These are phyloP conservation scores for Campopleginae sp. DNA, from an alignment of 2,888 invertebrate species.

Conservation along the genomic window DNA sequence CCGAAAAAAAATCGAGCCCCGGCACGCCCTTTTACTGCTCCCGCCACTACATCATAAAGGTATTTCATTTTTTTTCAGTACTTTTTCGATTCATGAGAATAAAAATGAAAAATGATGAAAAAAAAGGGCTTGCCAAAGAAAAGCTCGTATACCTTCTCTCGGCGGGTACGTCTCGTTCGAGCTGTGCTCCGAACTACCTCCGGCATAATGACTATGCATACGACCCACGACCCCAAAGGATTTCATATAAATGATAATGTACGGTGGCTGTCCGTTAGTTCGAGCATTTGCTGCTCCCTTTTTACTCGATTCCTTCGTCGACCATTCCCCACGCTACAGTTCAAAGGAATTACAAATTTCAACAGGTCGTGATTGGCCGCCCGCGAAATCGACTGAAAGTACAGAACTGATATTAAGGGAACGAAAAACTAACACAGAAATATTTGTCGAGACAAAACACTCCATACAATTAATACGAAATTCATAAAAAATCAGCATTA, in stretches of 20 bases:
- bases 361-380: conserved; percentile 76
- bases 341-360: conserved; percentile 83
- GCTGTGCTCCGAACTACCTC: conserved; percentile 42
- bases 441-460: neutral
- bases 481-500: neutral
- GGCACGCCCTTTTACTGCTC: neutral
- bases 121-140: conserved; percentile 31
- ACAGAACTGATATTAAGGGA: neutral
- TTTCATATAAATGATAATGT: conserved; percentile 84
- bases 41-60: neutral
- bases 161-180: conserved; percentile 14
- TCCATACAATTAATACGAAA: neutral
- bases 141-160: conserved; percentile 29
- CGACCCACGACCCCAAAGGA: conserved; percentile 79
- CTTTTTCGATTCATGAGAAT: conserved; percentile 24
- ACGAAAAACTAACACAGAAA: neutral
- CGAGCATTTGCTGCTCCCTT: conserved; percentile 58
- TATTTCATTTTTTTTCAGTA: neutral
- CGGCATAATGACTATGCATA: conserved; percentile 80
- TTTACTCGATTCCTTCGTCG: conserved; percentile 51
- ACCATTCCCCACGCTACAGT: conserved; percentile 65
- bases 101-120: conserved; percentile 48
- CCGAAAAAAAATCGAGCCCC: conserved; percentile 3
- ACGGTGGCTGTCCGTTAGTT: conserved; percentile 71
- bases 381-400: conserved; percentile 71